Percentiles rank a stretch among this genome's conserved stretches.
Conservation (phyloP, 2,888 invertebrate genomes). For the Agrenia bidenticulata region DNA sequence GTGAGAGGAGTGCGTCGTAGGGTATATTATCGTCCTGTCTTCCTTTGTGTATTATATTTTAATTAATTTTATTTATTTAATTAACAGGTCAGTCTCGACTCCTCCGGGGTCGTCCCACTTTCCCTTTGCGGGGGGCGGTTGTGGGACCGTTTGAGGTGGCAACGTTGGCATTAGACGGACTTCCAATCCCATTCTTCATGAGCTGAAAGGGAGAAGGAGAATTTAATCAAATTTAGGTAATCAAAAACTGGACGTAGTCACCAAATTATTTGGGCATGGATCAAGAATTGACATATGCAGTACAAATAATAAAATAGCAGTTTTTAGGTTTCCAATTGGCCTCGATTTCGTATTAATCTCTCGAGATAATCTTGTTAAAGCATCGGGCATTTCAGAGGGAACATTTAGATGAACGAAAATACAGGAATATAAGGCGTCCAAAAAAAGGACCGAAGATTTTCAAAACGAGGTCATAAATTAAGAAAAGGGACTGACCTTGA, state of each 20-base stretch:
- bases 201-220: constrained; percentile 32
- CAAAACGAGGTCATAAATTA: not conserved
- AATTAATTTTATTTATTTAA: not conserved
- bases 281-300: not conserved
- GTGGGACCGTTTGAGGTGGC: constrained; percentile 51
- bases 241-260: too few relatives aligned
- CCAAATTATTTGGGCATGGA: not conserved
- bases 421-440: too few relatives aligned
- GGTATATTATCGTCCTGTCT: too few relatives aligned
- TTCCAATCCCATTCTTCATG: constrained; percentile 53
- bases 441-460: too few relatives aligned
- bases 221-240: too few relatives aligned
- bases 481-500: constrained; percentile 66
- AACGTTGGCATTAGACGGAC: constrained; percentile 50
- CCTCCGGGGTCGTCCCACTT: constrained; percentile 82
- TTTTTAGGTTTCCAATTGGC: not conserved
- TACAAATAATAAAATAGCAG: not conserved
- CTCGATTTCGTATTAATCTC: not conserved
- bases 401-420: too few relatives aligned
- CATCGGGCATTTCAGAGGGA: too few relatives aligned
- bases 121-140: constrained; percentile 69
- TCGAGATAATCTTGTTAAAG: too few relatives aligned
- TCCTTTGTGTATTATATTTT: too few relatives aligned
- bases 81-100: constrained; percentile 76
- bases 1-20: too few relatives aligned